Evolutionary conservation across 2,888 invertebrate species (phyloP), one percentile per base, ranked within the genome.

Genomic region (Leptopilina drosophilae): DNA sequence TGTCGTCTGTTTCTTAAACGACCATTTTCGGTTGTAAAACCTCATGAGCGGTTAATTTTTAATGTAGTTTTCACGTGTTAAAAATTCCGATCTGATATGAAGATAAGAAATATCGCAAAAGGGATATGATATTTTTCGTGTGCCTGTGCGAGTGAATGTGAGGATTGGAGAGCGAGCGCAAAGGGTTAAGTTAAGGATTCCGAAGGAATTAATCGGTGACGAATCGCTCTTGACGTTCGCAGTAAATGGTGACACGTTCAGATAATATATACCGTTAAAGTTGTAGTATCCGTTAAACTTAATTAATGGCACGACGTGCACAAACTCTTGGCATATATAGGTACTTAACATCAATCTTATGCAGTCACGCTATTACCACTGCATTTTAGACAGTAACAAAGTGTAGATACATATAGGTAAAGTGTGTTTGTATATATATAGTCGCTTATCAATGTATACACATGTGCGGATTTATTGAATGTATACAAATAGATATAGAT

Each of bases 131-230:
- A 49, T 49, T 49, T 49, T 49, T 20, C 20, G 49, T 49, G 49
- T 42, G 7, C 42, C 1, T 49, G 9, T 49, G 11, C 11, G 3
- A 49, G 49, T 12, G 49, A 46, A 33, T n/a, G 59, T 20, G 62
- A 20, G 15, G 62, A 62, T 42, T 62, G 62, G 62, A 20, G 62
- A 62, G 62, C 62, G 62, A 20, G 42, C 8, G 33, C 33, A 33
- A 62, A 62, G 62, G 62, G 62, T 62, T 62, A 62, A 62, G 62
- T 56, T 26, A 73, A 73, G 56, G 56, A 33, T 73, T 56, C 33
- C 53, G n/a, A 9, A 56, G 78, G 82, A 81, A 82, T 82, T 82
- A 82, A 82, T 82, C 80, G 79, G 77, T 78, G 78, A 80, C 80
- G 81, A 81, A 83, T 80, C 77, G 80, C 80, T 81, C 77, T 77